These are phyloP conservation scores for Heliconius hewitsoni DNA, from an alignment of 1,140 invertebrate species.

Conservation along the genomic window DNA sequence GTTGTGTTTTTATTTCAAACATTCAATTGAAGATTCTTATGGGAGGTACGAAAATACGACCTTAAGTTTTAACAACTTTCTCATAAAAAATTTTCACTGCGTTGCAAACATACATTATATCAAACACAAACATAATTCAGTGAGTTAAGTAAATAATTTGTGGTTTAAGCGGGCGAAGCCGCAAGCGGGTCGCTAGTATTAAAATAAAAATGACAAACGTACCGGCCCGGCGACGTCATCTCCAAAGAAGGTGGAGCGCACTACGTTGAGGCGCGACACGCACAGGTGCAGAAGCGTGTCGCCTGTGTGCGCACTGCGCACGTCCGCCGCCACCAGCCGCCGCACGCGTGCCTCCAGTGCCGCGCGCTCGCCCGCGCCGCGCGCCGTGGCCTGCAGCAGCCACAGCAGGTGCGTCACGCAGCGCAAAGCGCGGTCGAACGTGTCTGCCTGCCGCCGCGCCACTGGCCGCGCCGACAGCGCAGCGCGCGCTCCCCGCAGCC, in stretches of 20 bases:
- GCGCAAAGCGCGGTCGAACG: conserved; percentile 90
- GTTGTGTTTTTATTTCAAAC: too few species aligned
- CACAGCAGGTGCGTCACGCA: conserved; percentile 91
- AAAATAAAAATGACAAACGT: not conserved
- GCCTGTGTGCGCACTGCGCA: conserved; percentile 86
- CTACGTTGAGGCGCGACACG: conserved; percentile 89
- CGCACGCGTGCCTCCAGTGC: conserved; percentile 39
- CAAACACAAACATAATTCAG: too few species aligned
- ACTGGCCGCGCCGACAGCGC: conserved; percentile 86
- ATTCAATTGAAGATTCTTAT: too few species aligned
- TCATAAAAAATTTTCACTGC: too few species aligned
- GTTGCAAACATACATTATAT: too few species aligned
- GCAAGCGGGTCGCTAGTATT: too few species aligned
- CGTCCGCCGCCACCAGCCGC: conserved; percentile 82
- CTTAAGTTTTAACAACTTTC: too few species aligned
- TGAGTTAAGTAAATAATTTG: too few species aligned
- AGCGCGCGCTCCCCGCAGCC: conserved; percentile 50
- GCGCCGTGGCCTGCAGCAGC: conserved; percentile 70
- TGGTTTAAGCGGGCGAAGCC: too few species aligned
- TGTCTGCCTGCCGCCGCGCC: conserved; percentile 89
- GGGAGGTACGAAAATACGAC: too few species aligned
- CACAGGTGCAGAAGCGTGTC: conserved; percentile 91
- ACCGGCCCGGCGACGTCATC: conserved; percentile 85
- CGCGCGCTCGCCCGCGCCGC: conserved; percentile 11
- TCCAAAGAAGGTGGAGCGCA: conserved; percentile 88